Evolutionary conservation across 2,888 invertebrate species (phyloP).

Genomic region (Petrophora chlorosata): DNA sequence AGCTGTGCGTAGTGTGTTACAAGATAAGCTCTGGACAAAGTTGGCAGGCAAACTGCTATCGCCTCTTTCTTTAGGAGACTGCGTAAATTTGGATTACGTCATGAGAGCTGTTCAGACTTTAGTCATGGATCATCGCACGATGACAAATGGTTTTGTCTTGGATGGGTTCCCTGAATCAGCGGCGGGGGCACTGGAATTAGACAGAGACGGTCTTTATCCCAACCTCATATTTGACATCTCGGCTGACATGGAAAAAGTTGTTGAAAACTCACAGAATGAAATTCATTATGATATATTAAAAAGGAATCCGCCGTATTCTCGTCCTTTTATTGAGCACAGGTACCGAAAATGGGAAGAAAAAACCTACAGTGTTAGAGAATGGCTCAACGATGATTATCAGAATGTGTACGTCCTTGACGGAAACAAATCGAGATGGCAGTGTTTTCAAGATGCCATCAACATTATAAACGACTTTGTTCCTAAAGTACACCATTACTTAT

Average conservation of each 20-base stretch:
- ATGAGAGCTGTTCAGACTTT: slow-evolving; percentile 80
- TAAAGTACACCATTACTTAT: slow-evolving; percentile 80
- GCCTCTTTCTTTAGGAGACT: slow-evolving; percentile 67
- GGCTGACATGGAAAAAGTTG: slow-evolving; percentile 56
- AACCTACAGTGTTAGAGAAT: slow-evolving; percentile 63
- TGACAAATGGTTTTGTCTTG: slow-evolving; percentile 84
- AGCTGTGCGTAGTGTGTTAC: slow-evolving; percentile 76
- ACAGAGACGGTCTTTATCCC: slow-evolving; percentile 81
- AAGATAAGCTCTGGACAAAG: slow-evolving; percentile 78
- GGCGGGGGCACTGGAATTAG: slow-evolving; percentile 76
- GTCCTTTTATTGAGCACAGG: slow-evolving; percentile 66
- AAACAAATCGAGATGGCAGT: slow-evolving; percentile 80
- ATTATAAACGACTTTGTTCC: slow-evolving; percentile 60
- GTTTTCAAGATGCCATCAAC: slow-evolving; percentile 70
- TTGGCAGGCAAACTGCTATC: slow-evolving; percentile 69
- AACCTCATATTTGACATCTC: slow-evolving; percentile 81
- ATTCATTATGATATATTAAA: slow-evolving; percentile 58
- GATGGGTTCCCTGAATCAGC: slow-evolving; percentile 85
- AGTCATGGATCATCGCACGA: slow-evolving; percentile 70
- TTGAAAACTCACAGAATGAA: slow-evolving; percentile 67
- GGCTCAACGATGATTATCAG: slow-evolving; percentile 81
- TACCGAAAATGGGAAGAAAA: slow-evolving; percentile 68
- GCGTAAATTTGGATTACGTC: slow-evolving; percentile 68
- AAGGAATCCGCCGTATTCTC: slow-evolving; percentile 62
- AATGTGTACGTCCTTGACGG: slow-evolving; percentile 79